These are phyloP conservation scores for Alethe diademata DNA, from an alignment of 2,113 vertebrate genomes.

Conservation along the genomic window DNA sequence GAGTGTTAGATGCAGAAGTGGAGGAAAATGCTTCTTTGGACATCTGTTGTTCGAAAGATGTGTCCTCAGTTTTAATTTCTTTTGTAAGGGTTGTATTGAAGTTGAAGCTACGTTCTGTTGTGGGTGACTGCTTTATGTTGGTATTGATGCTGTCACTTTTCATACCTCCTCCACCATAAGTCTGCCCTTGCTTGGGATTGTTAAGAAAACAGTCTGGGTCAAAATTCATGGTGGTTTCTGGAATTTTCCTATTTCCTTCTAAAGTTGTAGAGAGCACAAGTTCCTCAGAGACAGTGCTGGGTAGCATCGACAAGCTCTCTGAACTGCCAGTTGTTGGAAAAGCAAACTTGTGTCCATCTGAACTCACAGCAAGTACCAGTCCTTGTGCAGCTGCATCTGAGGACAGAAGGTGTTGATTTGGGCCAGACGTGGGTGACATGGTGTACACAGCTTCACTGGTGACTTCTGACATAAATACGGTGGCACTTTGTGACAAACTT, in stretches of 20 bases:
- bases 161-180: conserved; percentile 92
- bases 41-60: conserved; percentile 97
- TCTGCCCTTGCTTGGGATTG: conserved; percentile 99
- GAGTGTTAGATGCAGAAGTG: conserved; percentile 80
- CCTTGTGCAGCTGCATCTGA: conserved; percentile 88
- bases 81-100: conserved; percentile 89
- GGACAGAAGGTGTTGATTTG: conserved; percentile 92
- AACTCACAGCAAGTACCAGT: conserved; percentile 89
- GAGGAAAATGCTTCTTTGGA: conserved; percentile 89
- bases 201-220: conserved; percentile 99
- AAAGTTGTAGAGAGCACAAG: conserved; percentile 95
- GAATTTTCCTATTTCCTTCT: conserved; percentile 90
- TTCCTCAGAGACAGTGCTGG: conserved; percentile 90
- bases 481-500: conserved; percentile 90
- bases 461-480: conserved; percentile 97
- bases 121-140: conserved; percentile 83
- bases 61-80: conserved; percentile 98
- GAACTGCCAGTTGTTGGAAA: conserved; percentile 86
- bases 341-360: conserved; percentile 96
- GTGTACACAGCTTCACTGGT: conserved; percentile 92
- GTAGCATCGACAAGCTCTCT: conserved; percentile 89
- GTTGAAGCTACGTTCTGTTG: conserved; percentile 83
- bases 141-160: conserved; percentile 86
- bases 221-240: conserved; percentile 97
- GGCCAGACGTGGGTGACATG: conserved; percentile 92